A percentile compares a stretch with the other conserved stretches of the same genome.
Evolutionary conservation across 1,140 invertebrate genomes (phyloP).

Genomic region (Holotrichia oblita): DNA sequence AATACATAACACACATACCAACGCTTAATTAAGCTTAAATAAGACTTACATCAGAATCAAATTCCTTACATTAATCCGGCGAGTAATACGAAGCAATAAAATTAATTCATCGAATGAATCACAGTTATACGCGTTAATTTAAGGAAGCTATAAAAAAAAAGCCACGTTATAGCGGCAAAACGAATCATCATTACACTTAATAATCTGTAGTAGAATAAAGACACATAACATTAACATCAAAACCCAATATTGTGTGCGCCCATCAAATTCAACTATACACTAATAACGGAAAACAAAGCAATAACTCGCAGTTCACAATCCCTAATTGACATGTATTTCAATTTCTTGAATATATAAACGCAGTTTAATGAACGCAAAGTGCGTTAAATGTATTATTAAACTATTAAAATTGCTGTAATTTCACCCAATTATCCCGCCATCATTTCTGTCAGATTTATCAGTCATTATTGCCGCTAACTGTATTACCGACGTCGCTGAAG

Average conservation of each 20-base stretch:
- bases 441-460: background rate
- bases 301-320: background rate
- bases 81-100: too few species aligned
- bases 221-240: background rate
- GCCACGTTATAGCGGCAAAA: background rate
- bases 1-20: too few species aligned
- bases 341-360: background rate
- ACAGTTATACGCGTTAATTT: too few species aligned
- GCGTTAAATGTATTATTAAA: constrained; percentile 16
- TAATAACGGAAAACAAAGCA: background rate
- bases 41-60: too few species aligned
- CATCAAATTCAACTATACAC: background rate
- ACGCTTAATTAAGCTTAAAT: too few species aligned
- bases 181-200: background rate
- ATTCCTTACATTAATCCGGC: too few species aligned
- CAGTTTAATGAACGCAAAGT: background rate
- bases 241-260: background rate
- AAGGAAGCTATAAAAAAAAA: too few species aligned
- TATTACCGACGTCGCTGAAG: background rate
- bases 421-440: background rate
- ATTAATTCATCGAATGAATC: too few species aligned
- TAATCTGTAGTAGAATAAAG: background rate
- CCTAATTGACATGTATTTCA: constrained; percentile 14
- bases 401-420: constrained; percentile 28
- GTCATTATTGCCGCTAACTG: background rate